These are phyloP conservation scores for Microplitis demolitor DNA, from an alignment of 1,140 invertebrate species.

Conservation along the genomic window DNA sequence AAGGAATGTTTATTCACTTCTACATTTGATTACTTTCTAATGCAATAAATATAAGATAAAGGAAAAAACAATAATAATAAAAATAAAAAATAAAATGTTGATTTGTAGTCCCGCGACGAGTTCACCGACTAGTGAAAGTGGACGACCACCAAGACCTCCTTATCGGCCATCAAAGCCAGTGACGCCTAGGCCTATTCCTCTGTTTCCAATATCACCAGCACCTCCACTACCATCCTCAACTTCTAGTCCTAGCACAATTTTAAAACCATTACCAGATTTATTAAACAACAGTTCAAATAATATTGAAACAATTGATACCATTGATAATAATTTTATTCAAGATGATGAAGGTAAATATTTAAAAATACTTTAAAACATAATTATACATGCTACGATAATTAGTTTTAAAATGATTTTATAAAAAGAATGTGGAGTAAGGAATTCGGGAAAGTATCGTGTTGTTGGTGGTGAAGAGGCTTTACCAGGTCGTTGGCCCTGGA, in stretches of 20 bases:
- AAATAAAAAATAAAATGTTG: slow-evolving; percentile 8
- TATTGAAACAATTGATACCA: slow-evolving; percentile 38
- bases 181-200: slow-evolving; percentile 54
- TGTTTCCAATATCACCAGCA: slow-evolving; percentile 43
- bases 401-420: slow-evolving; percentile 21
- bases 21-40: background rate
- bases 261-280: slow-evolving; percentile 31
- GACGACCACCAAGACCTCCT: slow-evolving; percentile 37
- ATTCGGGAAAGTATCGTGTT: slow-evolving; percentile 81
- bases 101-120: slow-evolving; percentile 26
- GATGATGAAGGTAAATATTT: slow-evolving; percentile 52
- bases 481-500: slow-evolving; percentile 89
- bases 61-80: background rate
- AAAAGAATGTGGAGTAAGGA: slow-evolving; percentile 79
- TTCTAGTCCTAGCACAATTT: slow-evolving; percentile 14
- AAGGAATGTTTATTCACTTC: slow-evolving; percentile 10
- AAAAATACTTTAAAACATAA: background rate
- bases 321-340: slow-evolving; percentile 57
- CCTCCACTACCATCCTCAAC: slow-evolving; percentile 41
- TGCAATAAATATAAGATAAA: background rate
- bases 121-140: slow-evolving; percentile 20
- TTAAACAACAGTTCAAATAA: slow-evolving; percentile 37
- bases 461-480: slow-evolving; percentile 86
- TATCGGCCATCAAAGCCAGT: slow-evolving; percentile 45
- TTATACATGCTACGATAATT: slow-evolving; percentile 11